These are phyloP conservation scores for Catalaphyllia jardinei DNA, from an alignment of 64 coral and sea anemone species.

Conservation along the genomic window DNA sequence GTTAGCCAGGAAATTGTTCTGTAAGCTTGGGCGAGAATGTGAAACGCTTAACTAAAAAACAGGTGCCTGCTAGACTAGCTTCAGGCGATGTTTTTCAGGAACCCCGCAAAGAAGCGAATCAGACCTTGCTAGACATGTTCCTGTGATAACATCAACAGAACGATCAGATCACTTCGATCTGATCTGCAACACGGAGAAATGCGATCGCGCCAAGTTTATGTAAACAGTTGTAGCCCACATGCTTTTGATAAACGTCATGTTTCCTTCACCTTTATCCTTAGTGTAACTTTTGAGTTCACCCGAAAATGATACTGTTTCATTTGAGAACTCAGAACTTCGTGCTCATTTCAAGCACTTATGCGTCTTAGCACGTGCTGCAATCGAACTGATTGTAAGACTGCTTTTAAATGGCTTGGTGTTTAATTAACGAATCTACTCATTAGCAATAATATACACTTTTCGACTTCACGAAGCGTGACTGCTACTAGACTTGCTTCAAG, in stretches of 20 bases:
- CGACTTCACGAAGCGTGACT: too few relatives aligned
- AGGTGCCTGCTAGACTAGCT: neutral
- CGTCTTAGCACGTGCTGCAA: too few relatives aligned
- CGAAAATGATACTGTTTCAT: neutral
- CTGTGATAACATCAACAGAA: neutral
- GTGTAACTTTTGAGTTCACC: neutral
- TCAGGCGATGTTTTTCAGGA: neutral
- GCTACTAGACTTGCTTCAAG: too few relatives aligned
- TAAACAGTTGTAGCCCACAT: neutral
- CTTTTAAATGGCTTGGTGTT: too few relatives aligned
- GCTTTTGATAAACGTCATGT: neutral
- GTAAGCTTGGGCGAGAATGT: neutral
- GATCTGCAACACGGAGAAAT: neutral
- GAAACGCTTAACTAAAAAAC: neutral
- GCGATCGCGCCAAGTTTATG: neutral
- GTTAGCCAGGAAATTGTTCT: neutral
- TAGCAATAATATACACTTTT: too few relatives aligned
- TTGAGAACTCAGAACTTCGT: neutral
- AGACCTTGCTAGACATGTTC: neutral
- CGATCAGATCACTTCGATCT: conserved; percentile 10
- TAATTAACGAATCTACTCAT: too few relatives aligned
- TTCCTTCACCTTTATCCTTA: neutral
- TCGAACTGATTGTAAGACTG: too few relatives aligned
- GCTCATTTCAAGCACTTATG: neutral
- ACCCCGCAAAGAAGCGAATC: neutral